phyloP scores from a whole-genome alignment of 2,113 vertebrate species.

The Lasiurus borealis region DNA sequence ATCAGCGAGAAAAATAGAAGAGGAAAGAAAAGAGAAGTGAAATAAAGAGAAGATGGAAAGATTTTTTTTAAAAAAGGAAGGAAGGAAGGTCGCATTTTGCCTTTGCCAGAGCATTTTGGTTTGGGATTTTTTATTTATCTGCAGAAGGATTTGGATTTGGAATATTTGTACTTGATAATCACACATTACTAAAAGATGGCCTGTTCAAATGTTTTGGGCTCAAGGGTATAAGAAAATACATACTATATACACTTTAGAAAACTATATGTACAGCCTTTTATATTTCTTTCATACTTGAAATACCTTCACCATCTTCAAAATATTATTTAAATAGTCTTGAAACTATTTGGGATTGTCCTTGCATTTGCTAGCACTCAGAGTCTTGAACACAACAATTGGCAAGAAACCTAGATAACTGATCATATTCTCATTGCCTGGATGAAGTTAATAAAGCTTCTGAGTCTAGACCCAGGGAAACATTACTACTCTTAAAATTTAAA shows the following conservation, averaged over 20 bases:
- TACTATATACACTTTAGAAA: not conserved
- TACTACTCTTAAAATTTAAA: conserved; percentile 3
- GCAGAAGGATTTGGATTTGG: not conserved
- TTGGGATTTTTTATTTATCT: not conserved
- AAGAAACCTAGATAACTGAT: not conserved
- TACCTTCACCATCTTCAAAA: conserved; percentile 15
- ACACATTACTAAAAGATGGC: not conserved
- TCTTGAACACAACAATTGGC: not conserved
- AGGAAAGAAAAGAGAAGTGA: not conserved
- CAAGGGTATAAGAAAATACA: not conserved
- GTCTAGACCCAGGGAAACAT: not conserved
- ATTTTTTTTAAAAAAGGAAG: not conserved
- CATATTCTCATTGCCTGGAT: not conserved
- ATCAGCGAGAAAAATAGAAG: not conserved
- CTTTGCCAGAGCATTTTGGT: not conserved
- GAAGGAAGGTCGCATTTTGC: not conserved
- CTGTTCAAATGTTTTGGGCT: not conserved
- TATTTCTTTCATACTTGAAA: conserved; percentile 31
- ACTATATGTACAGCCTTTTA: not conserved
- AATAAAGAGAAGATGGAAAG: not conserved
- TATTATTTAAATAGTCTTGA: not conserved
- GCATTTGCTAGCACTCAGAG: not conserved
- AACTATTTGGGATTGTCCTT: not conserved
- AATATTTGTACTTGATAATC: conserved; percentile 6
- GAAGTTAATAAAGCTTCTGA: conserved; percentile 44